Percentiles rank a stretch among this genome's conserved stretches.
Evolutionary conservation across 2,888 invertebrate genomes (phyloP).

Genomic region (Polyommatus iphigenia): DNA sequence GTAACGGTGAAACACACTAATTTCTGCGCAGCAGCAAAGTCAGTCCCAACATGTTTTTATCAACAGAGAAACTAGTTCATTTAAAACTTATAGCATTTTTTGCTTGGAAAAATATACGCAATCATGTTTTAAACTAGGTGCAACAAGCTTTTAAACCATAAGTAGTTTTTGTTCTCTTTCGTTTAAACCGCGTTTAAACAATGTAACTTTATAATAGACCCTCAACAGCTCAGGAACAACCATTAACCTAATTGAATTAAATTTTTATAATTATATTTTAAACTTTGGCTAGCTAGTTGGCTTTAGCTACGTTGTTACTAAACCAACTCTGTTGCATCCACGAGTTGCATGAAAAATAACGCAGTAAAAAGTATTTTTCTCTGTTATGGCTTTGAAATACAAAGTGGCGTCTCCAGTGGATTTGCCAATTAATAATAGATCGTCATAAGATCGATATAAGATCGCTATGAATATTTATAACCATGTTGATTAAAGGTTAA

Average conservation of each 20-base stretch:
- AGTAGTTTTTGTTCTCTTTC: slow-evolving; percentile 24
- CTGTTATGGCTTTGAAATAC: too few relatives aligned
- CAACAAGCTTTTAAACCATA: slow-evolving; percentile 23
- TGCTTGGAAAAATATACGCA: neutral
- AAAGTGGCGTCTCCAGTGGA: too few relatives aligned
- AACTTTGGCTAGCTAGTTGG: slow-evolving; percentile 21
- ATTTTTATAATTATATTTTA: slow-evolving; percentile 26
- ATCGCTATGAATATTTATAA: too few relatives aligned
- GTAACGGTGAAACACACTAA: neutral
- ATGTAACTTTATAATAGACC: slow-evolving; percentile 28
- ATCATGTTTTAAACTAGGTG: slow-evolving; percentile 16
- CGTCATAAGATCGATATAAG: too few relatives aligned
- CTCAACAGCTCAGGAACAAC: slow-evolving; percentile 19
- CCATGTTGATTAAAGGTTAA: too few relatives aligned
- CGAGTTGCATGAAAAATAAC: slow-evolving; percentile 4
- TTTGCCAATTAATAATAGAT: too few relatives aligned
- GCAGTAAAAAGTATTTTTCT: too few relatives aligned
- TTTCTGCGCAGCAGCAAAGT: neutral
- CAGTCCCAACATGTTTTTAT: neutral
- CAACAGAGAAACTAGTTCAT: neutral
- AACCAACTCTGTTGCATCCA: neutral
- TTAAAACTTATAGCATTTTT: neutral
- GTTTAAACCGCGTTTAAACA: slow-evolving; percentile 23
- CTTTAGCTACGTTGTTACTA: slow-evolving; percentile 21
- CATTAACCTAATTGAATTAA: slow-evolving; percentile 24